phyloP scores from a whole-genome alignment of 2,113 vertebrate genomes.

The Limnothrissa miodon region DNA sequence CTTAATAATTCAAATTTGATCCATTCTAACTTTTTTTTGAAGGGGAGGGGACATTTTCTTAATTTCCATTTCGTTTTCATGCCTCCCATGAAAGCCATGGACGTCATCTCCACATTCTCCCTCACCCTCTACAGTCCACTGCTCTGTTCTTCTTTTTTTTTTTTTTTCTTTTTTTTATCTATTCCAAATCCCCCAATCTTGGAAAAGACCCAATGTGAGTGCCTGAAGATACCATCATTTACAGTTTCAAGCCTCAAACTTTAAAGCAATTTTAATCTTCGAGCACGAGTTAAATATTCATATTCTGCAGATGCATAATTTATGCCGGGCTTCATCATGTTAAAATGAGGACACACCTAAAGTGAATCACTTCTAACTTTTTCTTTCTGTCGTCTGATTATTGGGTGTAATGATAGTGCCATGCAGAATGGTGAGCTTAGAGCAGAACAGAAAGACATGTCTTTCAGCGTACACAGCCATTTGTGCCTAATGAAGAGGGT shows the following conservation, averaged over 20 bases:
- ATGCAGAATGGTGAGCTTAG: neutral
- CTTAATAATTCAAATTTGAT: constrained; percentile 4
- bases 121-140: neutral
- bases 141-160: neutral
- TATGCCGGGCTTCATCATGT: constrained; percentile 39
- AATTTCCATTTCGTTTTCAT: neutral
- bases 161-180: neutral
- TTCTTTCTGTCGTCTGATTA: neutral
- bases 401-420: neutral
- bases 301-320: constrained; percentile 49
- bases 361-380: neutral
- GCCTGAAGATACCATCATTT: constrained; percentile 44
- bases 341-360: constrained; percentile 51
- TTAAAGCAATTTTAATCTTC: constrained; percentile 52
- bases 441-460: neutral
- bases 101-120: neutral
- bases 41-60: neutral
- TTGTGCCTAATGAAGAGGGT: neutral
- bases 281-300: constrained; percentile 50
- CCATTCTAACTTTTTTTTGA: neutral
- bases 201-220: constrained; percentile 21
- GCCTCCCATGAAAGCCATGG: neutral
- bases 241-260: constrained; percentile 39
- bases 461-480: neutral
- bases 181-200: neutral